Base-by-base conservation (phyloP, 2,888 invertebrate genomes). In the Ophion costatus region DNA sequence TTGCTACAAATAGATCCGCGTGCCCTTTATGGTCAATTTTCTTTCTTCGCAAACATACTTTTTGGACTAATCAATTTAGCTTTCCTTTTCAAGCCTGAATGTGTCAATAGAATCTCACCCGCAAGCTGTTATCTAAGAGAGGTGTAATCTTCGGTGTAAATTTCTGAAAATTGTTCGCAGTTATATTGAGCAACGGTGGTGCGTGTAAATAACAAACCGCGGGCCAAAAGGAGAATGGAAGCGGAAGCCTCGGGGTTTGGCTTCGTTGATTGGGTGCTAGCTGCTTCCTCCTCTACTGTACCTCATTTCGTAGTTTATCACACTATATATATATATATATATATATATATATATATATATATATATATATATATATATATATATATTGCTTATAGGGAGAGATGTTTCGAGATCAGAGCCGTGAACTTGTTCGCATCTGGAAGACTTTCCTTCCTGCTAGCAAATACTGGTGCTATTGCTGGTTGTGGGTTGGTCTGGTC, bases 341-440 rank as follows among this genome's bases (percentile, higher is more conserved):
- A 59, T 29, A 59, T 29, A 69, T 59, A 59, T 10, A 38, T 67
- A 38, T 22, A 59, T 7, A 73, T 45, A 45, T 45, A 45, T 2
- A 14, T 45, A 45, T 33, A 33, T 33, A 33, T 33, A 33, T 57
- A 57, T 74, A 74, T 17, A 61, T 42, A 42, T 29, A 29, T 45
- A 45, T 3, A 29, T 29, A 29, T 51, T 14, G 51, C 14, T 11
- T 14, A 14, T 51, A 51, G 59, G 11, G 33, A 61, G 71, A 74
- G 76, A 77, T 38, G 77, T 73, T 80, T 82, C 69, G 80, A 85
- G 80, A 77, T 73, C 64, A 56, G 61, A 84, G 79, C 84, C 75
- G 85, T 77, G 85, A 85, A 85, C 82, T 82, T 85, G 85, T 80
- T 85, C 85, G 80, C 77, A 80, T 73, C 82, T 82, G 76, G 69